These are phyloP conservation scores for Sesia bembeciformis DNA, from an alignment of 2,888 invertebrate genomes.

Conservation along the genomic window DNA sequence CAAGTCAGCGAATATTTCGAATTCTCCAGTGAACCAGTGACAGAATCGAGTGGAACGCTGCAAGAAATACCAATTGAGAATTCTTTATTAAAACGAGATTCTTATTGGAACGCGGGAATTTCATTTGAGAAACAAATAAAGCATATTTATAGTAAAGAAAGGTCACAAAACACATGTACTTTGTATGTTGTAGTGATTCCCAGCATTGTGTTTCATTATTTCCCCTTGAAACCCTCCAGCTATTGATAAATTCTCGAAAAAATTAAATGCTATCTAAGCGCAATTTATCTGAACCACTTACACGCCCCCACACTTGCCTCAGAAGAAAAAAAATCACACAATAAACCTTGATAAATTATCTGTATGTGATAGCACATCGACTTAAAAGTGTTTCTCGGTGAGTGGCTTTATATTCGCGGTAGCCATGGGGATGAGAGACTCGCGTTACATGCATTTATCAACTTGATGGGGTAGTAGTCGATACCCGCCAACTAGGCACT, in stretches of 20 bases:
- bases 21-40: conserved; percentile 33
- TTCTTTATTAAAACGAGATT: conserved; percentile 14
- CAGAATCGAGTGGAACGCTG: conserved; percentile 27
- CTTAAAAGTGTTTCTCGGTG: conserved; percentile 38
- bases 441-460: conserved; percentile 56
- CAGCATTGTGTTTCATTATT: no score
- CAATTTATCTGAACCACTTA: conserved; percentile 26
- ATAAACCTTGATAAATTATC: conserved; percentile 64
- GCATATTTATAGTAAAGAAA: no score
- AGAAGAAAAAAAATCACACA: conserved; percentile 22
- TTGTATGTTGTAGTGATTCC: no score
- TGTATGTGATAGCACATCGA: conserved; percentile 37
- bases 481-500: conserved; percentile 33
- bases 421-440: conserved; percentile 29
- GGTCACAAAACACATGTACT: no score
- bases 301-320: not conserved
- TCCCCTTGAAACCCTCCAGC: not conserved
- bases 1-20: conserved; percentile 26
- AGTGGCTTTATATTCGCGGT: conserved; percentile 20
- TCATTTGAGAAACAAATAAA: no score
- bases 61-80: conserved; percentile 30
- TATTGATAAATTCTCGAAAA: not conserved
- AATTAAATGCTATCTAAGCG: conserved; percentile 10
- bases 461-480: conserved; percentile 43
- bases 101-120: no score